phyloP scores from a whole-genome alignment of 2,888 invertebrate genomes.

The Philonicus albiceps region DNA sequence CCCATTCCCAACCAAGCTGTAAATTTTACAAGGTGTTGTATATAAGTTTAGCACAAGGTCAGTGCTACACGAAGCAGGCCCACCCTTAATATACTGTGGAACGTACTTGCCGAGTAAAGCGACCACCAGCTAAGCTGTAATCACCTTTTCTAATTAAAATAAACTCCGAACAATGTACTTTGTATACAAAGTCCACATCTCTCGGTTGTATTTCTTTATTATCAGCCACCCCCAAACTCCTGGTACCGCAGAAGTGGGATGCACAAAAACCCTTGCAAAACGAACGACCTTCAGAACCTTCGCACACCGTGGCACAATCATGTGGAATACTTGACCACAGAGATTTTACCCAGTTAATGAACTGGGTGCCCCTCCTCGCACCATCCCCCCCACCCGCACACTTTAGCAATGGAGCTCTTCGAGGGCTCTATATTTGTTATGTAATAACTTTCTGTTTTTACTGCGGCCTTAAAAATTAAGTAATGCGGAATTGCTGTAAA shows the following conservation, averaged over 20 bases:
- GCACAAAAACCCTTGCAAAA: not conserved
- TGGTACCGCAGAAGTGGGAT: not conserved
- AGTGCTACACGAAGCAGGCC: not conserved
- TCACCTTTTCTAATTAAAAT: constrained; percentile 40
- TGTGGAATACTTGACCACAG: not conserved
- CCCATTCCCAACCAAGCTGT: not conserved
- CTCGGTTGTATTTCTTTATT: constrained; percentile 19
- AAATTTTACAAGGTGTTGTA: not conserved
- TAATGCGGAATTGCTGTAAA: not conserved
- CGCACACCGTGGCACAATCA: not conserved
- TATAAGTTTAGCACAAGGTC: constrained; percentile 20
- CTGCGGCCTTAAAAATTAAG: not conserved
- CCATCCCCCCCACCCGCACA: too few species aligned
- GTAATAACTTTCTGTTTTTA: not conserved
- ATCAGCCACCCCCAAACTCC: not conserved
- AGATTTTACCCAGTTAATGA: constrained; percentile 22
- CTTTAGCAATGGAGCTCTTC: not conserved
- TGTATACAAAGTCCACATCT: constrained; percentile 14
- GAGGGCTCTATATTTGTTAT: not conserved
- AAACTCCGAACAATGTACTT: constrained; percentile 24
- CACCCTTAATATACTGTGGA: not conserved
- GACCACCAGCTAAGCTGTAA: constrained; percentile 25
- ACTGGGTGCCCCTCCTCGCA: not conserved
- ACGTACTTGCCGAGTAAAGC: not conserved
- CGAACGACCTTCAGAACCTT: not conserved